Conservation (phyloP, 2,113 vertebrate species). For the Callopanchax toddi region DNA sequence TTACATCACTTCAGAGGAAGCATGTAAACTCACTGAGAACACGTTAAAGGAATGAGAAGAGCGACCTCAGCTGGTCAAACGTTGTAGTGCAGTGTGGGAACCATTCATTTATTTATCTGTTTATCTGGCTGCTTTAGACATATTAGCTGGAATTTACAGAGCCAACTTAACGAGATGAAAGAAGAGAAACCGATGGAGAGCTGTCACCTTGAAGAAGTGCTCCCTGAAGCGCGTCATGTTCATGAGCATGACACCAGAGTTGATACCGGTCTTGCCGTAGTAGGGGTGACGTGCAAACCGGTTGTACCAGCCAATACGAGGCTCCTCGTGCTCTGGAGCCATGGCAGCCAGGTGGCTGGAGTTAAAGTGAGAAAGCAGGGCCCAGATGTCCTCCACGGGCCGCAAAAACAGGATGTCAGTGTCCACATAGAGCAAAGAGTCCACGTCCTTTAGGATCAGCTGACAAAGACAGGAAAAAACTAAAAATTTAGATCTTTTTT, state of each 20-base stretch:
- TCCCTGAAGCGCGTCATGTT: conserved; percentile 95
- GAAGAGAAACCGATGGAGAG: not conserved
- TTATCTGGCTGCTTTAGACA: not conserved
- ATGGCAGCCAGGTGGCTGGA: conserved; percentile 91
- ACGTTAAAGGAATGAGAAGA: conserved; percentile 46
- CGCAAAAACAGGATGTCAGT: conserved; percentile 95
- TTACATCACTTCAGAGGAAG: conserved; percentile 17
- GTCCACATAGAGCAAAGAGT: conserved; percentile 93
- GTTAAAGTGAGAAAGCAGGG: conserved; percentile 87
- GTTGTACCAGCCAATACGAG: conserved; percentile 97
- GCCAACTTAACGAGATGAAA: not conserved
- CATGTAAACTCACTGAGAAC: not conserved
- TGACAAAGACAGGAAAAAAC: conserved; percentile 49
- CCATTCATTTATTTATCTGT: not conserved
- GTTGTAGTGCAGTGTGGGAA: conserved; percentile 42
- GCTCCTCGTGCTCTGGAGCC: conserved; percentile 95
- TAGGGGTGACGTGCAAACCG: conserved; percentile 96
- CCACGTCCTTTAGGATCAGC: conserved; percentile 93
- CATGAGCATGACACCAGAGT: conserved; percentile 99
- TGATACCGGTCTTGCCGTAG: conserved; percentile 91
- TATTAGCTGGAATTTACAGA: not conserved
- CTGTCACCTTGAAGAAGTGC: conserved; percentile 88
- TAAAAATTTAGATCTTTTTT: not conserved
- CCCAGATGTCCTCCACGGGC: conserved; percentile 94
- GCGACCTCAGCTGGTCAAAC: conserved; percentile 71